phyloP scores from a whole-genome alignment of 2,797 vertebrate genomes.

The Tenualosa thibaudeaui region DNA sequence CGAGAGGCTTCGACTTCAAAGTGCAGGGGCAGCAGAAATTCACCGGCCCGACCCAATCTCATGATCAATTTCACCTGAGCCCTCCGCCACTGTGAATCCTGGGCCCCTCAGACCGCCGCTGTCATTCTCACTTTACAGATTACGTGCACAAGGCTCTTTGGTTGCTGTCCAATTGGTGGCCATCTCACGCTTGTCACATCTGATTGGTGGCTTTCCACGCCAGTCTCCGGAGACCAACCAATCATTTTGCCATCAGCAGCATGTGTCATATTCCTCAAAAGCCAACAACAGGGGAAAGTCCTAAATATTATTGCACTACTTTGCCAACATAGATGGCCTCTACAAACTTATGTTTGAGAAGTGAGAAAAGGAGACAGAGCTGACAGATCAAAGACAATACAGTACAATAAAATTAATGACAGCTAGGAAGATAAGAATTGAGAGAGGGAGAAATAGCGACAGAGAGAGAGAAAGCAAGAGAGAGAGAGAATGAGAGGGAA shows the following conservation, averaged over 20 bases:
- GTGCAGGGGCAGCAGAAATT: conserved; percentile 44
- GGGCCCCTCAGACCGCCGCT: conserved; percentile 57
- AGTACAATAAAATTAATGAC: not conserved
- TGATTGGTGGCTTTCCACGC: conserved; percentile 62
- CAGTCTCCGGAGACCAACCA: conserved; percentile 52
- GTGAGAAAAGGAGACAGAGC: conserved; percentile 25
- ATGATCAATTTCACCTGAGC: conserved; percentile 65
- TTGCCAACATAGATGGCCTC: not conserved
- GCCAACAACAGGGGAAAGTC: not conserved
- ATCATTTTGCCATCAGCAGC: not conserved
- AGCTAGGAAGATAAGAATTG: conserved; percentile 24
- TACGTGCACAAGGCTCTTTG: conserved; percentile 61
- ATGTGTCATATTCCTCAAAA: not conserved
- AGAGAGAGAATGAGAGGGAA: not conserved
- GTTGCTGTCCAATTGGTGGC: conserved; percentile 53
- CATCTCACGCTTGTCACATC: conserved; percentile 57
- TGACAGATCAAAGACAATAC: not conserved
- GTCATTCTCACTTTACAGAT: conserved; percentile 67
- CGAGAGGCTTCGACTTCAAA: conserved; percentile 57
- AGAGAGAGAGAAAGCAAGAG: not conserved
- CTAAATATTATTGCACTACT: not conserved
- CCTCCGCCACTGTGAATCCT: conserved; percentile 62
- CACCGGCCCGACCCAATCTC: conserved; percentile 37
- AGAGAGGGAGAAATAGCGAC: not conserved
- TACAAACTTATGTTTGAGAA: conserved; percentile 14